phyloP scores from a whole-genome alignment of 2,113 vertebrate genomes.

The Xiphophorus couchianus region DNA sequence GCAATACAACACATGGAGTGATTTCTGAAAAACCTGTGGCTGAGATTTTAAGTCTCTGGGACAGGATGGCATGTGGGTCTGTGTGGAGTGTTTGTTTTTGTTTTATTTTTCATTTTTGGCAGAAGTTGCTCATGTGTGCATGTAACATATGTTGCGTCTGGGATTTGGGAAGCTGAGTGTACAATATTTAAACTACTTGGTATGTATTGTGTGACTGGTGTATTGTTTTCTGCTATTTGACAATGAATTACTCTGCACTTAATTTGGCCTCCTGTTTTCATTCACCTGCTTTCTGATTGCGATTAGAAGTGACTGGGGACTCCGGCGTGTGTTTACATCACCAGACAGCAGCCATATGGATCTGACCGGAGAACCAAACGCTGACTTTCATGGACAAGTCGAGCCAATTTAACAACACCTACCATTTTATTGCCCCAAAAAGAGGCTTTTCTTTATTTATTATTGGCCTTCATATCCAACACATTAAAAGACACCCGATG shows the following conservation, averaged over 20 bases:
- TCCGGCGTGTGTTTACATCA: no score
- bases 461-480: no score
- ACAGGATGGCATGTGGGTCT: neutral
- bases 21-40: constrained; percentile 9
- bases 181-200: constrained; percentile 61
- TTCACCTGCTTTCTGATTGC: neutral
- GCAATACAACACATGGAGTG: constrained; percentile 33
- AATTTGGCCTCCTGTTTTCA: neutral
- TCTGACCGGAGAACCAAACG: no score
- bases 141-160: constrained; percentile 6
- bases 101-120: neutral
- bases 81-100: constrained; percentile 12
- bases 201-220: constrained; percentile 44
- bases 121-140: constrained; percentile 8
- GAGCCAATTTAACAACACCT: no score
- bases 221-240: constrained; percentile 65
- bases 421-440: no score
- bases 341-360: no score
- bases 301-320: neutral
- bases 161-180: constrained; percentile 50
- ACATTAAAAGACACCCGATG: no score
- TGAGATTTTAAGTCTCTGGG: neutral
- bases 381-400: no score
- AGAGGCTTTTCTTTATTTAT: no score
- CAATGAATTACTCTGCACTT: constrained; percentile 75